phyloP scores from a whole-genome alignment of 1,140 invertebrate species.

The Trichonephila inaurata region DNA sequence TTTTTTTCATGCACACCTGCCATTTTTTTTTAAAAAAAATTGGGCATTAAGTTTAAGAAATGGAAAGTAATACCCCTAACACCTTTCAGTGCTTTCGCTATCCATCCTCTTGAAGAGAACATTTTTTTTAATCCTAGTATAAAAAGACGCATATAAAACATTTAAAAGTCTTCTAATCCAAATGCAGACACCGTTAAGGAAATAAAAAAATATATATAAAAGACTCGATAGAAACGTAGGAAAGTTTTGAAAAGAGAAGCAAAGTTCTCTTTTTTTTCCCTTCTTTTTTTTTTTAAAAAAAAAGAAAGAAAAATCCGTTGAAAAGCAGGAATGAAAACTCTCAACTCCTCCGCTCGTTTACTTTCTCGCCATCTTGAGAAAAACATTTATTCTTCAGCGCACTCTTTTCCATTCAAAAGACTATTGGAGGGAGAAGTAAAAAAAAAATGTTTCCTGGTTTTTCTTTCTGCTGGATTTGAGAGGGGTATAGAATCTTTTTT shows the following conservation, averaged over 20 bases:
- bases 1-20: too few relatives aligned
- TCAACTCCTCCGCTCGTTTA: constrained; percentile 39
- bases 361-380: constrained; percentile 40
- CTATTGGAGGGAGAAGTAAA: background rate
- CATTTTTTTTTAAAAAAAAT: too few relatives aligned
- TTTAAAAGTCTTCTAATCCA: constrained; percentile 37
- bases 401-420: constrained; percentile 2
- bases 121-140: background rate
- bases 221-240: background rate
- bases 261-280: background rate
- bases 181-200: background rate
- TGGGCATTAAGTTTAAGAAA: background rate
- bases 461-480: background rate
- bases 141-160: constrained; percentile 21
- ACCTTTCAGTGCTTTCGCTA: background rate
- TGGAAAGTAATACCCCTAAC: background rate
- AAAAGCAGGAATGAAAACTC: constrained; percentile 36
- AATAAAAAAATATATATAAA: background rate
- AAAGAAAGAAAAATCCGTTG: constrained; percentile 6
- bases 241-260: constrained; percentile 37
- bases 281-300: background rate
- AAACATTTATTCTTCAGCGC: constrained; percentile 30
- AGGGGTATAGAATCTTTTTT: background rate
- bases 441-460: background rate
- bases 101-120: background rate